A percentile compares a stretch with the other conserved stretches of the same genome.
phyloP scores from a whole-genome alignment of 2,797 vertebrate species.

The Buphagus erythrorhynchus region DNA sequence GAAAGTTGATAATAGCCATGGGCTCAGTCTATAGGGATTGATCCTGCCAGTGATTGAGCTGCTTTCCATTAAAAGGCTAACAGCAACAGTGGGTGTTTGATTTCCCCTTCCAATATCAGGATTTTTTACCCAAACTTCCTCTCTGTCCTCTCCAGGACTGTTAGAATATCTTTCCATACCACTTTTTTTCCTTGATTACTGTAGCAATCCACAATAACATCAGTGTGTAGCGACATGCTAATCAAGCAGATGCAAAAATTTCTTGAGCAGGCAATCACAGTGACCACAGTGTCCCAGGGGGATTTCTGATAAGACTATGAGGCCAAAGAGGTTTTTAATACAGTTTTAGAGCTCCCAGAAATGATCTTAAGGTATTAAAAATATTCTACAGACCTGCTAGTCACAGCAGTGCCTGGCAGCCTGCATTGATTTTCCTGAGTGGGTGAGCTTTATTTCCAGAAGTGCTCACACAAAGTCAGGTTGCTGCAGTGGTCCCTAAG shows the following conservation, averaged over 20 bases:
- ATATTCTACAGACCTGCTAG: neutral
- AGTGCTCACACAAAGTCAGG: neutral
- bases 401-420: neutral
- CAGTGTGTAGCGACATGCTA: neutral
- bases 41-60: neutral
- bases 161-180: neutral
- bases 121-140: neutral
- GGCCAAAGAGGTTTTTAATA: neutral
- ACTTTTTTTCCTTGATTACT: neutral
- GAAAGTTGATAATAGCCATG: constrained; percentile 38
- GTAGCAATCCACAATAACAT: neutral
- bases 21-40: constrained; percentile 32
- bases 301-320: neutral
- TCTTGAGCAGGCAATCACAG: neutral
- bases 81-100: neutral
- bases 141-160: neutral
- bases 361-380: neutral
- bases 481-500: neutral
- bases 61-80: constrained; percentile 23
- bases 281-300: neutral
- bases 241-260: neutral
- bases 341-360: neutral
- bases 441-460: neutral
- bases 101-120: neutral
- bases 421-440: neutral